These are phyloP conservation scores for Dipus sagitta DNA, from an alignment of 2,797 vertebrate genomes.

Conservation along the genomic window DNA sequence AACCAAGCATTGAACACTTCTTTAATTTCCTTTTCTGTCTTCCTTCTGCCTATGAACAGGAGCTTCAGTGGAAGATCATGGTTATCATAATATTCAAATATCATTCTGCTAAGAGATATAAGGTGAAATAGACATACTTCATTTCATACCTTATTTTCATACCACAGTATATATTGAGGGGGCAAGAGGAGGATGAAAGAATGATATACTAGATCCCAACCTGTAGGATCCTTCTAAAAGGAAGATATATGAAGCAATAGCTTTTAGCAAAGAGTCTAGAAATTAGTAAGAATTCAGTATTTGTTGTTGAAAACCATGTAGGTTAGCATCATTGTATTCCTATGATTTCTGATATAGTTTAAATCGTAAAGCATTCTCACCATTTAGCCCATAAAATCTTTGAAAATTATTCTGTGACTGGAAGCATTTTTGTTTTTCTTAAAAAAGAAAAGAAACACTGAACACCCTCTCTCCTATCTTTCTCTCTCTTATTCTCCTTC, in stretches of 20 bases:
- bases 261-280: background rate
- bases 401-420: background rate
- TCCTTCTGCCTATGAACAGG: background rate
- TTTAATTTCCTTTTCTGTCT: background rate
- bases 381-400: background rate
- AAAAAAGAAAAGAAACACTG: background rate
- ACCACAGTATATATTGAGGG: background rate
- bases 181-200: background rate
- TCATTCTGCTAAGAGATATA: background rate
- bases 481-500: background rate
- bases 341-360: background rate
- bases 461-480: background rate
- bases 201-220: background rate
- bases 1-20: background rate
- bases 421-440: background rate
- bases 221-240: rapidly evolving
- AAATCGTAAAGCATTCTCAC: background rate
- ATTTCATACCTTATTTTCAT: background rate
- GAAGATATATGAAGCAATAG: background rate
- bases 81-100: background rate
- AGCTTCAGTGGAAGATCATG: background rate
- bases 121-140: background rate
- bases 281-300: background rate
- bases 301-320: background rate
- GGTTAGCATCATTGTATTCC: background rate